A percentile compares a stretch with the other conserved stretches of the same genome.
These are phyloP conservation scores for Paracanthobrama guichenoti DNA, from an alignment of 2,113 vertebrate species.

Conservation along the genomic window DNA sequence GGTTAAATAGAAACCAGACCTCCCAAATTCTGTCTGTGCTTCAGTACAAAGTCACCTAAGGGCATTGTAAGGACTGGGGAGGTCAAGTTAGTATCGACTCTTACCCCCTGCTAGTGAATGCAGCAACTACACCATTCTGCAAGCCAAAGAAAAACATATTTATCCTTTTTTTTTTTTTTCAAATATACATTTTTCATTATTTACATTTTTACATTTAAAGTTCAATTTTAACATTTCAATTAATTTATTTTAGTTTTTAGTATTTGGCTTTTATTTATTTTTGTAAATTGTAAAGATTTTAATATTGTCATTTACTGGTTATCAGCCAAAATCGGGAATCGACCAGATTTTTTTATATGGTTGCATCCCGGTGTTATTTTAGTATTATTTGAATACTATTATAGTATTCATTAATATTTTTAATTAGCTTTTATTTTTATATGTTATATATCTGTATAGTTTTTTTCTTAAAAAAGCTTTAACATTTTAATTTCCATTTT, in stretches of 20 bases:
- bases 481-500: not conserved
- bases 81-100: not conserved
- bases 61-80: not conserved
- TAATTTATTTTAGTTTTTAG: too few relatives aligned
- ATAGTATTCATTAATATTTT: not conserved
- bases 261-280: not conserved
- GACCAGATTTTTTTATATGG: not conserved
- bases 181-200: not conserved
- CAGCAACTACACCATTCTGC: not conserved
- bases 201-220: not conserved
- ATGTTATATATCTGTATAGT: not conserved
- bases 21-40: not conserved
- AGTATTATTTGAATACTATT: not conserved
- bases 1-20: conserved; percentile 21
- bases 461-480: not conserved
- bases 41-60: not conserved
- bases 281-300: not conserved
- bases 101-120: not conserved
- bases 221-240: too few relatives aligned
- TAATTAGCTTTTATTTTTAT: not conserved
- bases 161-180: not conserved
- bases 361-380: not conserved
- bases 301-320: not conserved
- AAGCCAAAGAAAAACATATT: not conserved
- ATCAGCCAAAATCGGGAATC: not conserved